These are phyloP conservation scores for Metopolophium dirhodum DNA, from an alignment of 1,140 invertebrate genomes.

Conservation along the genomic window DNA sequence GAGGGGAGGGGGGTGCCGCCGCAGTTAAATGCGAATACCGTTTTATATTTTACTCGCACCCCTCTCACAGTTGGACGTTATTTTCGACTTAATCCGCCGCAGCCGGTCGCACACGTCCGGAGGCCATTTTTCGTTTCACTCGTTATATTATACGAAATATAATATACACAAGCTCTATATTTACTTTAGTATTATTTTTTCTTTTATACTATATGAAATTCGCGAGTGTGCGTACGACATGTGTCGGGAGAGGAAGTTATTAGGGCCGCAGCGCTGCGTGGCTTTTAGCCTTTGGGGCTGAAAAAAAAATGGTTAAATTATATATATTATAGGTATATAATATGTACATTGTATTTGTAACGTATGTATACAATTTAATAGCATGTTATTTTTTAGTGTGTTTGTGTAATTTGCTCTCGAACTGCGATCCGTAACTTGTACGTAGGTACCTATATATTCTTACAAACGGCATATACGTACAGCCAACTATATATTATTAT, in stretches of 20 bases:
- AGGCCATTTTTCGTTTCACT: background rate
- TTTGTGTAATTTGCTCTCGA: background rate
- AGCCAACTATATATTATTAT: no score
- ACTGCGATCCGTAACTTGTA: no score
- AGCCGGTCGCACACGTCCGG: background rate
- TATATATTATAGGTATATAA: background rate
- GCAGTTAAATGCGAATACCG: background rate
- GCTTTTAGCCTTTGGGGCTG: background rate
- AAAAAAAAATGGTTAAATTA: background rate
- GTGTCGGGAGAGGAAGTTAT: background rate
- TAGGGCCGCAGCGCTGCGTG: background rate
- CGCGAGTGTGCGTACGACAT: background rate
- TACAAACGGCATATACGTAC: no score
- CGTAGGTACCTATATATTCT: no score
- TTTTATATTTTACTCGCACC: background rate
- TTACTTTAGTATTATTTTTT: background rate
- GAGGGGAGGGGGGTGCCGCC: background rate
- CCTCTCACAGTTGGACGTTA: background rate
- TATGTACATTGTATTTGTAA: background rate
- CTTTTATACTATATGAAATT: background rate
- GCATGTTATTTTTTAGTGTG: background rate
- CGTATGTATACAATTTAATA: background rate
- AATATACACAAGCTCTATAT: background rate
- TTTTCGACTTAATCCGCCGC: background rate
- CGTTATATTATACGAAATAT: background rate